phyloP scores from a whole-genome alignment of 1,140 invertebrate species.

The Lucilia sericata region DNA sequence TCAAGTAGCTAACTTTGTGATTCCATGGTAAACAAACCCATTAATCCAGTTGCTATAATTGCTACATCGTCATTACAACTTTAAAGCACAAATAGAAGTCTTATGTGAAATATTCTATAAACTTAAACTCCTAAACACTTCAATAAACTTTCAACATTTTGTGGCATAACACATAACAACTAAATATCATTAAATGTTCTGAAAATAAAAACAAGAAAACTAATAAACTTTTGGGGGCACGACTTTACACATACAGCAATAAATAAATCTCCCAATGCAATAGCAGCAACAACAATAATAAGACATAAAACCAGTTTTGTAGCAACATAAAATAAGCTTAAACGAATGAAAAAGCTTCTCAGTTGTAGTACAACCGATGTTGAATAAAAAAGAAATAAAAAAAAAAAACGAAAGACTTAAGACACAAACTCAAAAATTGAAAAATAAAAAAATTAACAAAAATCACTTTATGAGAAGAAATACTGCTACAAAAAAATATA shows the following conservation, averaged over 20 bases:
- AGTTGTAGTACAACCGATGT: too few relatives aligned
- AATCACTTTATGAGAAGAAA: background rate
- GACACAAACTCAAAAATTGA: conserved; percentile 1
- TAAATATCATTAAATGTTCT: conserved; percentile 12
- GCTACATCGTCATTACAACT: too few relatives aligned
- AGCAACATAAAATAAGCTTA: background rate
- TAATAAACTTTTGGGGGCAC: conserved; percentile 13
- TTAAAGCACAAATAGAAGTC: too few relatives aligned
- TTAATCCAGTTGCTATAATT: too few relatives aligned
- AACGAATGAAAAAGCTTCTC: background rate
- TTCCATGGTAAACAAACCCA: too few relatives aligned
- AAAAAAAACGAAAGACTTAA: conserved; percentile 9
- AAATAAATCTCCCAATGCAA: background rate
- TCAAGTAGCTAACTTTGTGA: too few relatives aligned
- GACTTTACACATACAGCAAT: background rate
- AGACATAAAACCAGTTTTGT: background rate
- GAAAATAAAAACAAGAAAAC: background rate
- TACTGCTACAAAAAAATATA: background rate
- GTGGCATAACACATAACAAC: background rate
- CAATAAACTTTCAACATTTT: background rate
- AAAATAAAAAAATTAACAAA: background rate
- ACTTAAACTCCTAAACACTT: too few relatives aligned
- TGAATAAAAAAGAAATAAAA: background rate
- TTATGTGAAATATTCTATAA: too few relatives aligned
- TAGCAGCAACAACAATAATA: background rate